A percentile compares a stretch with the other conserved stretches of the same genome.
phyloP scores from a whole-genome alignment of 2,888 invertebrate genomes.

The Diplazon laetatorius region DNA sequence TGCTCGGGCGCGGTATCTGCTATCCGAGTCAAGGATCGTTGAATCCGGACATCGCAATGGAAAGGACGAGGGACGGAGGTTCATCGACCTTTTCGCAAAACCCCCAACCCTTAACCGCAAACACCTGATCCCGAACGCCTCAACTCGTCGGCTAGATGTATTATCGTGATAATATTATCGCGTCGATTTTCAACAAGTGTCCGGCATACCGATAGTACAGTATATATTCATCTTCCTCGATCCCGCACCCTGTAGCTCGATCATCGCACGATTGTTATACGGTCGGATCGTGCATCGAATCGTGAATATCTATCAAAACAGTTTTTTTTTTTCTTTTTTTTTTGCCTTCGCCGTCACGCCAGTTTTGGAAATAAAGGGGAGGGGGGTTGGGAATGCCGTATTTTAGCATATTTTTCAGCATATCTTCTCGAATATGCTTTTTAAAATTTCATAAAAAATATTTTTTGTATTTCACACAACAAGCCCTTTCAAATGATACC shows the following conservation, averaged over 20 bases:
- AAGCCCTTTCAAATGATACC: too few relatives aligned
- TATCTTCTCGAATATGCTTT: too few relatives aligned
- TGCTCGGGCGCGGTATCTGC: conserved; percentile 40
- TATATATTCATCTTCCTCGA: not conserved
- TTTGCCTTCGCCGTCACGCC: not conserved
- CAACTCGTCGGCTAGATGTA: not conserved
- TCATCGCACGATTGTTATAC: conserved; percentile 10
- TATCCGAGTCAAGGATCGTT: conserved; percentile 50
- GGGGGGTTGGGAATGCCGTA: too few relatives aligned
- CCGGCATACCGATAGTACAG: not conserved
- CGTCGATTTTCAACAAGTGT: conserved; percentile 18
- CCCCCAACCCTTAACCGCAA: not conserved
- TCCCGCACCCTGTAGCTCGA: not conserved
- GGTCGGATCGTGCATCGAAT: conserved; percentile 7
- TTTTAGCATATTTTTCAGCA: too few relatives aligned
- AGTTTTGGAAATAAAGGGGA: too few relatives aligned
- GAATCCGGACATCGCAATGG: conserved; percentile 44
- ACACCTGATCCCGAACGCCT: not conserved
- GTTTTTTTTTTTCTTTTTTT: conserved; percentile 1
- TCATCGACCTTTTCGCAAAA: conserved; percentile 45
- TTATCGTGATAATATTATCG: conserved; percentile 13
- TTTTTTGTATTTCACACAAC: too few relatives aligned
- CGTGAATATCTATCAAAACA: conserved; percentile 1
- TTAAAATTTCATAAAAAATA: too few relatives aligned
- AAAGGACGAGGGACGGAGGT: conserved; percentile 42